Percentiles rank a stretch among this genome's conserved stretches.
Conservation (phyloP, 2,888 invertebrate species). For the Euproctis similis region DNA sequence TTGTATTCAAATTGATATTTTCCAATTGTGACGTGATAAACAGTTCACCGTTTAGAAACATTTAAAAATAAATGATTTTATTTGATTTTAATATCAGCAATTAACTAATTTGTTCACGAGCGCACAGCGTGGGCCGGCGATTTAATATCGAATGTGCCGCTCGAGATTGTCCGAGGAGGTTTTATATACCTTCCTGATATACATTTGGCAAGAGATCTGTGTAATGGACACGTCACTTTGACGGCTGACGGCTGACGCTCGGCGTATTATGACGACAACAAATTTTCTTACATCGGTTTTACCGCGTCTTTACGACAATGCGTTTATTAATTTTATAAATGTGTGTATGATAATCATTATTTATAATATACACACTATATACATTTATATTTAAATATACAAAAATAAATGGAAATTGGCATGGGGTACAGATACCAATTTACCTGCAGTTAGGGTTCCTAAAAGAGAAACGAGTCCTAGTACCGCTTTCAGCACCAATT, state of each 20-base stretch:
- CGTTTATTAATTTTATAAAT: no score
- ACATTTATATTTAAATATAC: background rate
- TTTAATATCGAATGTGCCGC: conserved; percentile 44
- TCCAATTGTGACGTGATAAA: conserved; percentile 50
- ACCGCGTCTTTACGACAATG: conserved; percentile 11
- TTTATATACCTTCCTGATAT: conserved; percentile 64
- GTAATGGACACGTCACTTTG: conserved; percentile 47
- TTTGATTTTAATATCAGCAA: conserved; percentile 8
- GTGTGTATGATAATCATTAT: no score
- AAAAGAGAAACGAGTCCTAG: no score
- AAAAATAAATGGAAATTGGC: background rate
- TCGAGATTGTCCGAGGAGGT: conserved; percentile 34
- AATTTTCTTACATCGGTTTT: conserved; percentile 15
- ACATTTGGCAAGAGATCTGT: conserved; percentile 56
- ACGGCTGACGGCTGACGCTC: conserved; percentile 50
- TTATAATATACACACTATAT: no score
- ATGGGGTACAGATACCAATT: no score
- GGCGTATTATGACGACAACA: conserved; percentile 44
- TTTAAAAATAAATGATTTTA: no score
- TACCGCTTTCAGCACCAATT: no score
- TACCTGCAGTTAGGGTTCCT: no score
- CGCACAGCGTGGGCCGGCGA: conserved; percentile 26
- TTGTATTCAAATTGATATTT: conserved; percentile 45
- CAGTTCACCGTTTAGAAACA: conserved; percentile 60
- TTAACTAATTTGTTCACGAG: no score